Base-by-base conservation (phyloP, 2,888 invertebrate species). In the Leptopilina drosophilae region DNA sequence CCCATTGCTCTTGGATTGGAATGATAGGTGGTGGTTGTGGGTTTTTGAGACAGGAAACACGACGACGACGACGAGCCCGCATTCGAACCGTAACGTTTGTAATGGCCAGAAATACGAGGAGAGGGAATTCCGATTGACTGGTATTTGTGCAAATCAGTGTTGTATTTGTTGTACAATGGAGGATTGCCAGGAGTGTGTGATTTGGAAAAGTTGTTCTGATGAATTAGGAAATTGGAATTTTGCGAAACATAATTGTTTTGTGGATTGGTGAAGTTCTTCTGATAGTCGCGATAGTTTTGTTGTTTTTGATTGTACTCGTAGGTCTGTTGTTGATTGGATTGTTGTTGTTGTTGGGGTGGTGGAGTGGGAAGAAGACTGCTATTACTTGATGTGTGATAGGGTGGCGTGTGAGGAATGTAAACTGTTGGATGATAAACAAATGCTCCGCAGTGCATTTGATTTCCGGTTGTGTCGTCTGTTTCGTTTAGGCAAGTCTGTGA, bases 281-380 rank as follows among this genome's bases (percentile, higher is more conserved):
- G 78, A 79, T 87, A 87, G 5, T 89, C 89, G 49, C 86, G 85
- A 83, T 64, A 80, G 79, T 76, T 87, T 86, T 26, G 65, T 78
- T 26, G 64, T 79, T 49, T 56, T 65, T n/a, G 83, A 79, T 59
- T 73, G n/a, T 73, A 73, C 66, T 87, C 87, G 64, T 81, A 87
- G 0, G 85, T 69, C 66, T 85, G 87, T 46, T 85, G 87, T 53
- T 85, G 84, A 11, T 62, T 65, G 12, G 77, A 53, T 46, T 9
- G 9, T 46, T 46, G 46, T 14, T n/a, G 15, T 14, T 33, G 33
- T 33, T 33, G 33, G 3, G 86, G 82, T 14, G 85, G 81, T 26
- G 90, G 91, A 12, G 90, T 90, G 3, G 91, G 91, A 20, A 91
- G 82, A n/a, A 91, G 86, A 80, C 90, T 91, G 49, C 85, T 80